Conservation (phyloP, 30 jellyfish, hydroid and myxozoan species). For the Mastigias papua region DNA sequence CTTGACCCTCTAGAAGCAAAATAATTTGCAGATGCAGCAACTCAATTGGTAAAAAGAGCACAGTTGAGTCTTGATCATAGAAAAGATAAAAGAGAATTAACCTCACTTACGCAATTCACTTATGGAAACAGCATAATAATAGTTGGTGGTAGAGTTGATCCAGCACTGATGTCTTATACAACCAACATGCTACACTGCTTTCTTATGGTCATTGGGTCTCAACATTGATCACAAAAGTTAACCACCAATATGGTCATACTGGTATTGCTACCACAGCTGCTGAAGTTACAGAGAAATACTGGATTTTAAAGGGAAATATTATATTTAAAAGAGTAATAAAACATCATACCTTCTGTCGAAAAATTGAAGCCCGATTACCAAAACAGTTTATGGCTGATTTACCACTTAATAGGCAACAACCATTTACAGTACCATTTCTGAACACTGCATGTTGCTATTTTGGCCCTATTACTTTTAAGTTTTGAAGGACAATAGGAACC, state of each 20-base stretch:
- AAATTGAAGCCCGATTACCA: constrained; percentile 42
- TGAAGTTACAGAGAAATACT: constrained; percentile 41
- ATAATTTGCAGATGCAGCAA: too few species aligned
- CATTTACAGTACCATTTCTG: constrained; percentile 68
- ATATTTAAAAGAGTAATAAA: constrained; percentile 42
- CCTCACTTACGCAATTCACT: constrained; percentile 45
- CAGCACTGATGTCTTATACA: constrained; percentile 56
- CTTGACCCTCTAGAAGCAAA: too few species aligned
- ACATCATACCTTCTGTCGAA: constrained; percentile 43
- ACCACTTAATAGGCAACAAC: constrained; percentile 42
- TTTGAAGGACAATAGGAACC: constrained; percentile 49
- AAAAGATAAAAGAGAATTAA: constrained; percentile 41
- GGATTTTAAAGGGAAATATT: constrained; percentile 53
- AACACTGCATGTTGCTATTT: constrained; percentile 67
- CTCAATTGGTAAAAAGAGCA: not conserved
- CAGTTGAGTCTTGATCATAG: constrained; percentile 23
- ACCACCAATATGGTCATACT: constrained; percentile 56
- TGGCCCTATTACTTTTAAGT: constrained; percentile 61
- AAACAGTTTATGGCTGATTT: constrained; percentile 67
- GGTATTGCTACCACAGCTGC: constrained; percentile 65
- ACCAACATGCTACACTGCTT: constrained; percentile 63
- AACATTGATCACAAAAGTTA: constrained; percentile 36
- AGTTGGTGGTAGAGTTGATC: constrained; percentile 67
- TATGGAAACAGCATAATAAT: constrained; percentile 38
- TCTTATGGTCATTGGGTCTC: constrained; percentile 46